Percentiles rank a stretch among this genome's conserved stretches.
These are phyloP conservation scores for Pelobates cultripes DNA, from an alignment of 2,797 vertebrate species.

Conservation along the genomic window DNA sequence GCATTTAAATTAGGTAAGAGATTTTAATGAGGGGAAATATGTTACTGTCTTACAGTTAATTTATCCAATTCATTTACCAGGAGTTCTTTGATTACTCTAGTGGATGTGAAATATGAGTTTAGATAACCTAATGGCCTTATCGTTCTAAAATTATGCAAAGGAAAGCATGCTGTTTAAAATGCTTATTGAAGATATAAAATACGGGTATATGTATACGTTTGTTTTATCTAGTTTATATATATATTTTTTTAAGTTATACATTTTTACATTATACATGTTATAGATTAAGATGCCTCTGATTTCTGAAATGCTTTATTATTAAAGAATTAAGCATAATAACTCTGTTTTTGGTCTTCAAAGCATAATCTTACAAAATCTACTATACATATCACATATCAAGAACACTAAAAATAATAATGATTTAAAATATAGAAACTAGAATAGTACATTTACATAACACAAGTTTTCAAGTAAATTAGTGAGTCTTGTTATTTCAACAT, in stretches of 20 bases:
- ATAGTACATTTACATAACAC: too few species aligned
- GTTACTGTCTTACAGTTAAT: slow-evolving; percentile 4
- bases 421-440: too few species aligned
- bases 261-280: background rate
- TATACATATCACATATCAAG: too few species aligned
- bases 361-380: too few species aligned
- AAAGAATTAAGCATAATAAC: too few species aligned
- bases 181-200: background rate
- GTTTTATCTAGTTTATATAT: background rate
- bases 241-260: background rate
- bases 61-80: background rate
- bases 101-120: background rate
- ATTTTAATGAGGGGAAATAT: slow-evolving; percentile 7
- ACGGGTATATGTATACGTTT: too few species aligned
- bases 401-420: too few species aligned
- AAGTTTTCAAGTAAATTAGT: too few species aligned
- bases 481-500: too few species aligned
- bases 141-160: background rate
- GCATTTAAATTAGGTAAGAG: slow-evolving; percentile 1
- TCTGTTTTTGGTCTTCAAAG: too few species aligned
- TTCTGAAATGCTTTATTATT: too few species aligned
- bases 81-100: background rate
- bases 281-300: too few species aligned
- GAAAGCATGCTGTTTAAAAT: background rate
- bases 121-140: background rate